These are phyloP conservation scores for Alethe castanea DNA, from an alignment of 2,113 vertebrate genomes.

Conservation along the genomic window DNA sequence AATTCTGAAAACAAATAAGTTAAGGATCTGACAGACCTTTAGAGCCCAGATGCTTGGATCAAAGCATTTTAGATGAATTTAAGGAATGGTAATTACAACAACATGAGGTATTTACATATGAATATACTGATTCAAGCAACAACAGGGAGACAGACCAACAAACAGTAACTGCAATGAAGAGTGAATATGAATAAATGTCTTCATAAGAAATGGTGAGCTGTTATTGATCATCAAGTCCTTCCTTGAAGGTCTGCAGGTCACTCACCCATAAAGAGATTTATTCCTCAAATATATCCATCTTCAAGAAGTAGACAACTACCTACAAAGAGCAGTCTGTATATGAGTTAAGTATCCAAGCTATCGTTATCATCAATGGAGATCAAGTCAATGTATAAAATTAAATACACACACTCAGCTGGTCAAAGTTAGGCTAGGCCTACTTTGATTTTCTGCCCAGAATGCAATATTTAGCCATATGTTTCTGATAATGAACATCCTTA, in stretches of 20 bases:
- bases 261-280: background rate
- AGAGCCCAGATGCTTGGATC: background rate
- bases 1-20: background rate
- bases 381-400: background rate
- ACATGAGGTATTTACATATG: background rate
- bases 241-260: background rate
- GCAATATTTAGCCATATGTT: fast-evolving
- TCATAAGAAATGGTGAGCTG: background rate
- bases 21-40: background rate
- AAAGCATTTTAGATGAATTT: background rate
- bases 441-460: background rate
- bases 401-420: background rate
- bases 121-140: background rate
- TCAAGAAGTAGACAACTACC: background rate
- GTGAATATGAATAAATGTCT: background rate
- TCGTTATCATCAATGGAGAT: background rate
- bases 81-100: background rate
- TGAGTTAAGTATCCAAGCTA: background rate
- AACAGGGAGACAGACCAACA: background rate
- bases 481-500: background rate
- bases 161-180: fast-evolving
- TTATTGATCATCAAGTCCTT: background rate
- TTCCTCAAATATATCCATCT: background rate
- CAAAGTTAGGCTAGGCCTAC: background rate
- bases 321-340: background rate